Conservation (phyloP, 2,888 invertebrate genomes). For the Mongoloraphidia duomilia region DNA sequence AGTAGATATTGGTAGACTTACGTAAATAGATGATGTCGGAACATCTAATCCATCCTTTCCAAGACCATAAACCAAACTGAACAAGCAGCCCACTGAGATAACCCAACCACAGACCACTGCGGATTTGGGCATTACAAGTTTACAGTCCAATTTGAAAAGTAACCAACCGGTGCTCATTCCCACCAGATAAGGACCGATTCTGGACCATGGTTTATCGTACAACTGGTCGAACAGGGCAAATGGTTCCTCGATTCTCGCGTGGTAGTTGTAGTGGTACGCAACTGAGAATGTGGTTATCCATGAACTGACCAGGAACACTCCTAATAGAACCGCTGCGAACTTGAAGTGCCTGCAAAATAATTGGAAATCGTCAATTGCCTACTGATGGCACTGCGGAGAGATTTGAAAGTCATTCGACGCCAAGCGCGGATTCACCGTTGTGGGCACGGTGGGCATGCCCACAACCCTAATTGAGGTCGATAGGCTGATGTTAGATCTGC, state of each 20-base stretch:
- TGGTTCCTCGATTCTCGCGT: slow-evolving; percentile 60
- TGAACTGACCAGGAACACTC: slow-evolving; percentile 49
- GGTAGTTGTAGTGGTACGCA: slow-evolving; percentile 59
- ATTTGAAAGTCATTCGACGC: no score
- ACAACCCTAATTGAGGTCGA: no score
- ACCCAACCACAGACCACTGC: slow-evolving; percentile 45
- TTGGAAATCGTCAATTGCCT: neutral
- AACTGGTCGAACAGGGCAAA: slow-evolving; percentile 70
- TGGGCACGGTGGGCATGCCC: no score
- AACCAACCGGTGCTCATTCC: slow-evolving; percentile 65
- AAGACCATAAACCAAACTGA: slow-evolving; percentile 52
- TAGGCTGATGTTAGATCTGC: no score
- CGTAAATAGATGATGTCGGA: slow-evolving; percentile 57
- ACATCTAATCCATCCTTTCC: slow-evolving; percentile 48
- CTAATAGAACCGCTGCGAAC: slow-evolving; percentile 40
- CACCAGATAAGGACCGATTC: slow-evolving; percentile 65
- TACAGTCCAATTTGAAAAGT: slow-evolving; percentile 50
- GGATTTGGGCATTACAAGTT: slow-evolving; percentile 41
- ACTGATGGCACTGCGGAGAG: no score
- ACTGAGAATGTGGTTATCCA: slow-evolving; percentile 64
- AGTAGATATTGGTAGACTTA: slow-evolving; percentile 34
- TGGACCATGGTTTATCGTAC: slow-evolving; percentile 74
- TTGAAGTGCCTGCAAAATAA: slow-evolving; percentile 40
- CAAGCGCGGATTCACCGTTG: no score
- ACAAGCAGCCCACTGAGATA: slow-evolving; percentile 40